Evolutionary conservation across 2,797 vertebrate genomes (phyloP).

Genomic region (Myripristis murdjan): DNA sequence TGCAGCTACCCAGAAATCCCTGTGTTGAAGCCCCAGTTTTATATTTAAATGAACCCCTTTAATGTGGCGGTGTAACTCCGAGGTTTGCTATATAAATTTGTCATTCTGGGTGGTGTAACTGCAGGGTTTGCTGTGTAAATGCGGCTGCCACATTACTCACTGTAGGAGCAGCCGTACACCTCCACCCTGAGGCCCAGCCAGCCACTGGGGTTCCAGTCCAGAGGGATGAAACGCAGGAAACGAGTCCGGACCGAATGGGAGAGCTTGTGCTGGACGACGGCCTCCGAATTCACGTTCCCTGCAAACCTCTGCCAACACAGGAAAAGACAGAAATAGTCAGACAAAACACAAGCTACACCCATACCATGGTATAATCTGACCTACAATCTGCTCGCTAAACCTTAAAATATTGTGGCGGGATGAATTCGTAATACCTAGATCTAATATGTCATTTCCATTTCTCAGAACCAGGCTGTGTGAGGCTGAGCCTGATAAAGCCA

Average conservation of each 20-base stretch:
- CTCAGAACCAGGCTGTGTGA: no score
- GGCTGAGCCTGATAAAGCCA: no score
- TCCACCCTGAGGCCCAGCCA: conserved; percentile 93
- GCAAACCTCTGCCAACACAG: conserved; percentile 86
- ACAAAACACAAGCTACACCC: background rate
- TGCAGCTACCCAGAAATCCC: no score
- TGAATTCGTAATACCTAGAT: no score
- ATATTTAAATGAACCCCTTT: no score
- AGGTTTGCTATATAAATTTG: background rate
- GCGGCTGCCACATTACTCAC: conserved; percentile 86
- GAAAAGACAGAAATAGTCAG: background rate
- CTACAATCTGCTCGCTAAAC: no score
- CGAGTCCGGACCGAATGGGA: conserved; percentile 91
- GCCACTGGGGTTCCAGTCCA: conserved; percentile 91
- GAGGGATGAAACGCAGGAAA: conserved; percentile 93
- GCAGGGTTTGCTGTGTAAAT: background rate
- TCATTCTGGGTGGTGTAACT: no score
- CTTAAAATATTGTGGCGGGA: no score
- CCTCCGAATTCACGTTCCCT: conserved; percentile 93
- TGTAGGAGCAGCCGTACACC: conserved; percentile 94
- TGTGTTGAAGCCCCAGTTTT: no score
- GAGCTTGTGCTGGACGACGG: conserved; percentile 92
- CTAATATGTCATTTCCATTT: no score
- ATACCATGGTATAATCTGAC: no score
- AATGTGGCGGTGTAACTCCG: background rate